Percentiles rank a stretch among this genome's conserved stretches.
Evolutionary conservation across 2,113 vertebrate genomes (phyloP).

Genomic region (Microtus oregoni): DNA sequence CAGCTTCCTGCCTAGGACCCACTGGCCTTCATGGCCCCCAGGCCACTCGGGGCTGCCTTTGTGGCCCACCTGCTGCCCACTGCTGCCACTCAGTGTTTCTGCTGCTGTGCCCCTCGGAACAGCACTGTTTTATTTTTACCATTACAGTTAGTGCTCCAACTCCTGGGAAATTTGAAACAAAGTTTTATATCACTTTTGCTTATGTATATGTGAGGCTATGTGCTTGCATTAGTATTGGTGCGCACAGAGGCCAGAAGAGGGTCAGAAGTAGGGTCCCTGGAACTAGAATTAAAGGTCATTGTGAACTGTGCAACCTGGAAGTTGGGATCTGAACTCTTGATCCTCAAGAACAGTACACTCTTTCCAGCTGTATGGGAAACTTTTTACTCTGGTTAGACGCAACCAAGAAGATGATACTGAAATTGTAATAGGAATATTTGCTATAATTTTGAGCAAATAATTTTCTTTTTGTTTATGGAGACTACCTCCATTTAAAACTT

Average conservation of each 20-base stretch:
- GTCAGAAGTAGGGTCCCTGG: background rate
- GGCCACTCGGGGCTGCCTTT: too few species aligned
- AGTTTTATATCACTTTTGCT: background rate
- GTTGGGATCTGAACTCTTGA: background rate
- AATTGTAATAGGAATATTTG: constrained; percentile 42
- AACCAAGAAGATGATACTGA: background rate
- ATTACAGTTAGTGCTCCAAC: background rate
- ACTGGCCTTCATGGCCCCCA: too few species aligned
- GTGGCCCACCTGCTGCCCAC: too few species aligned
- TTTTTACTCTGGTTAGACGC: constrained; percentile 35
- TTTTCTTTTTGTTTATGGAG: constrained; percentile 30
- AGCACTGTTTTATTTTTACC: too few species aligned
- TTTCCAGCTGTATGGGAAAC: background rate
- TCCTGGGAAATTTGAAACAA: background rate
- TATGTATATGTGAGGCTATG: background rate
- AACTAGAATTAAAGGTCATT: background rate
- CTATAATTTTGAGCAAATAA: background rate
- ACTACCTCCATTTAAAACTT: background rate
- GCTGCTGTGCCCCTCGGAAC: too few species aligned
- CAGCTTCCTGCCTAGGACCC: too few species aligned
- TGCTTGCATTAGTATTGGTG: background rate
- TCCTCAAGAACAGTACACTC: background rate
- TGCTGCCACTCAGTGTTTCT: too few species aligned
- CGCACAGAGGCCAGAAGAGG: background rate
- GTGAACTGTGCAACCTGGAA: background rate